Evolutionary conservation across 2,113 vertebrate genomes (phyloP), one percentile per base, ranked within the genome.

Genomic region (Sebastes fasciatus): DNA sequence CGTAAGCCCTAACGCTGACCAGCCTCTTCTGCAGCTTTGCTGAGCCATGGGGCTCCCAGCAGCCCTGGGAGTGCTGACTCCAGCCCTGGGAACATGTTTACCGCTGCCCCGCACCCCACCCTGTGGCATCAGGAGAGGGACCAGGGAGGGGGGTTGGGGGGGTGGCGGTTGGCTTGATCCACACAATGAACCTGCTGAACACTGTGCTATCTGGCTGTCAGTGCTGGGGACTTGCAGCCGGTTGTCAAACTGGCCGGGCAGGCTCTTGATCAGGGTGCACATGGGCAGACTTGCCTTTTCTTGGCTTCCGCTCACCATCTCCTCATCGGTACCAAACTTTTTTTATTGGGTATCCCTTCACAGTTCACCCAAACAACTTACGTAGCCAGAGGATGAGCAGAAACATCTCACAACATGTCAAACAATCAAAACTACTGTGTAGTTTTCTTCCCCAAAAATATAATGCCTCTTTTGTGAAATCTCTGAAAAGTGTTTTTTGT

Each of bases 161-260:
- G 63, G 17, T 55, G 52, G 60, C 17, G 4, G 46, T 40, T 65
- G 85, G 75, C 73, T 82, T 1, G 17, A 40, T 19, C 49, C 75
- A 94, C 92, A 95, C 95, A 96, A 95, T 95, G 88, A 95, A 95
- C 94, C 91, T 95, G 95, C 95, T 95, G 94, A 96, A 95, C 89
- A 93, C 67, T 48, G 90, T 87, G 74, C 89, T 91, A 92, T 91
- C 71, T 21, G 54, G 83, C 80, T 76, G 85, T 92, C 74, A 60
- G 65, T 51, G 82, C 74, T 67, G 80, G 80, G 71, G 85, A 83
- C 86, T 88, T 78, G 76, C 60, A 68, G 72, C 66, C 11, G 43
- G 34, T 81, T 85, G 90, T 86, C 82, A 90, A 90, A 91, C 89
- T 68, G 70, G 67, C 67, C 40, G 2, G 79, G 70, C 87, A 77